These are phyloP conservation scores for Danaus melanippus DNA, from an alignment of 1,140 invertebrate species.

Conservation along the genomic window DNA sequence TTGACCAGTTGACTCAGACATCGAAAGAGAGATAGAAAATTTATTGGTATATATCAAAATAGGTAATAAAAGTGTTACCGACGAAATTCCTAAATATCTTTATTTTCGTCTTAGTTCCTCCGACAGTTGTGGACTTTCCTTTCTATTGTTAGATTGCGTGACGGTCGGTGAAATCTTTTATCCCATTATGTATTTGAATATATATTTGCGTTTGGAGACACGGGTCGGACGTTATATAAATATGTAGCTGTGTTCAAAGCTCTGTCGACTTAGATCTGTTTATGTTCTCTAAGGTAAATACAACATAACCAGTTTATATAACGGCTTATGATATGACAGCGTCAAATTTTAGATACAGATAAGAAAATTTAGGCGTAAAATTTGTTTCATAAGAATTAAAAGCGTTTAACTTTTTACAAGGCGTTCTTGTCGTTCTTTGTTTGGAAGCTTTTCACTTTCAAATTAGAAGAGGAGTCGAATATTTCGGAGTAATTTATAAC, in stretches of 20 bases:
- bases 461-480: slow-evolving; percentile 50
- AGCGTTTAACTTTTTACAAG: slow-evolving; percentile 46
- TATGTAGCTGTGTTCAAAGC: too few species aligned
- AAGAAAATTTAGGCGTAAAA: slow-evolving; percentile 37
- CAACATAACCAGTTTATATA: too few species aligned
- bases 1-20: too few species aligned
- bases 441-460: slow-evolving; percentile 48
- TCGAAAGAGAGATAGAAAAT: too few species aligned
- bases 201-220: slow-evolving; percentile 23
- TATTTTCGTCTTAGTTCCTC: slow-evolving; percentile 4
- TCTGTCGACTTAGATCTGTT: too few species aligned
- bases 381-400: slow-evolving; percentile 50
- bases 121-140: slow-evolving; percentile 30
- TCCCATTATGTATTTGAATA: slow-evolving; percentile 22
- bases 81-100: slow-evolving; percentile 12
- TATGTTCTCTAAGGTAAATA: too few species aligned
- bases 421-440: slow-evolving; percentile 55
- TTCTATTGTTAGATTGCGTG: slow-evolving; percentile 26
- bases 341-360: too few species aligned
- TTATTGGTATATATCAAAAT: too few species aligned
- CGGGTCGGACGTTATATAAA: slow-evolving; percentile 11
- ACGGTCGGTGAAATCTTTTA: slow-evolving; percentile 23
- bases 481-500: slow-evolving; percentile 60
- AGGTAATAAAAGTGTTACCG: neutral
- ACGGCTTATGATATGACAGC: too few species aligned